Percentiles rank a stretch among this genome's conserved stretches.
These are phyloP conservation scores for Drosophila kohkoa DNA, from an alignment of 1,140 invertebrate genomes.

Conservation along the genomic window DNA sequence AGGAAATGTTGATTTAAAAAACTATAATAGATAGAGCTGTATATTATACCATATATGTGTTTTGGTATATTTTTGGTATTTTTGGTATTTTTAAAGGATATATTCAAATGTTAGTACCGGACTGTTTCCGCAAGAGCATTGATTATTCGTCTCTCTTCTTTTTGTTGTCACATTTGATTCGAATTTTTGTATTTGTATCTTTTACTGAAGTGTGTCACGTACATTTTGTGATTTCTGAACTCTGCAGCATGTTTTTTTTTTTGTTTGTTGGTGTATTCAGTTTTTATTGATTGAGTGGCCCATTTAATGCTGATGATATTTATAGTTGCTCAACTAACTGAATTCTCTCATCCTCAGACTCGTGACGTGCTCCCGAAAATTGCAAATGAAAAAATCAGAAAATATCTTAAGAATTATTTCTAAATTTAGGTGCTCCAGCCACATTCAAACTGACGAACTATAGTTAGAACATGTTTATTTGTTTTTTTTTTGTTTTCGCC, in stretches of 20 bases:
- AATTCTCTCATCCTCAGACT: slow-evolving; percentile 31
- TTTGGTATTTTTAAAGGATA: too few relatives aligned
- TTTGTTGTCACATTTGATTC: slow-evolving; percentile 6
- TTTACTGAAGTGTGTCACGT: slow-evolving; percentile 70
- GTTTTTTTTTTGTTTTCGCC: slow-evolving; percentile 13
- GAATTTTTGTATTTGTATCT: slow-evolving; percentile 20
- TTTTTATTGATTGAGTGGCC: slow-evolving; percentile 57
- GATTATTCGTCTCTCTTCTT: neutral
- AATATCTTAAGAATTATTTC: slow-evolving; percentile 29
- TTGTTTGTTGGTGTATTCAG: slow-evolving; percentile 1
- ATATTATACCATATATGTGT: too few relatives aligned
- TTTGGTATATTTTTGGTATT: too few relatives aligned
- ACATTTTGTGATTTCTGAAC: slow-evolving; percentile 22
- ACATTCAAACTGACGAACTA: slow-evolving; percentile 31
- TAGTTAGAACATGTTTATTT: slow-evolving; percentile 64
- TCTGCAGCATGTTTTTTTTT: slow-evolving; percentile 2
- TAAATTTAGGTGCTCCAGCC: slow-evolving; percentile 44
- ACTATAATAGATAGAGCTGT: too few relatives aligned
- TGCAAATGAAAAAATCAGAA: slow-evolving; percentile 45
- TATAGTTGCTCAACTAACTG: slow-evolving; percentile 29
- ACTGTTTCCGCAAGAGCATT: neutral
- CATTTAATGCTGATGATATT: slow-evolving; percentile 37
- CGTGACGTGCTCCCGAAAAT: slow-evolving; percentile 66
- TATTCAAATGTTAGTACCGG: too few relatives aligned
- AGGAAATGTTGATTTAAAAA: too few relatives aligned